Base-by-base conservation (phyloP, 2,113 vertebrate species). In the Dasypus novemcinctus region DNA sequence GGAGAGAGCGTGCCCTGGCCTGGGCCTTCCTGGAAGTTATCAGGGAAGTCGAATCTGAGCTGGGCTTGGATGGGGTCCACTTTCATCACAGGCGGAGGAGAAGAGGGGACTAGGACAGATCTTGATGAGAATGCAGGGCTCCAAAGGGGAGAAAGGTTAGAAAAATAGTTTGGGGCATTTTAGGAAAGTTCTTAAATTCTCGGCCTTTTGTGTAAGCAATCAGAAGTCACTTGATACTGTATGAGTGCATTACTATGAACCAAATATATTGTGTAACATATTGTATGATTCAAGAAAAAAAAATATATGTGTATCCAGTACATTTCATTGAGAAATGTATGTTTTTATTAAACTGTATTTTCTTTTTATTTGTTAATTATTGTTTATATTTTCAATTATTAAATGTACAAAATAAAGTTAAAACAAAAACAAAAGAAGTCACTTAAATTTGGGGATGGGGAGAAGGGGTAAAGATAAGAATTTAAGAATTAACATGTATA, bases 401-500 rank as follows among this genome's bases (percentile, higher is more conserved):
- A 49, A 49, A 49, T 49, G 46, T 49, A 49, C 46, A 49, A 49
- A 49, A 49, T 5, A 49, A 49, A 49, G 46, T 49, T 10, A 49
- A 49, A 49, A 49, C 8, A 49, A 7, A 5, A 49, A 49, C 8
- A 49, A 49, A 49, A 74, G 46, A 76, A 87, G 38, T 68, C n/a
- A n/a, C 61, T 87, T 68, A 23, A 54, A 93, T 63, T 84, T 27
- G 23, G 64, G 41, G 52, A 21, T 31, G 59, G 13, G 4, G n/a
- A 87, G 79, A 61, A 90, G 21, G 21, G 5, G 49, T 86, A 63
- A 74, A 41, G 72, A 36, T 75, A 66, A 74, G 74, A 68, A 84
- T 49, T 49, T 49, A 72, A 72, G 20, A 38, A 23, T 64, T 43
- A 54, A 69, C n/a, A 0, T 82, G 69, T 91, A 46, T 10, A 59